Evolutionary conservation across 1,140 invertebrate genomes (phyloP).

Genomic region (Lucilia cuprina): DNA sequence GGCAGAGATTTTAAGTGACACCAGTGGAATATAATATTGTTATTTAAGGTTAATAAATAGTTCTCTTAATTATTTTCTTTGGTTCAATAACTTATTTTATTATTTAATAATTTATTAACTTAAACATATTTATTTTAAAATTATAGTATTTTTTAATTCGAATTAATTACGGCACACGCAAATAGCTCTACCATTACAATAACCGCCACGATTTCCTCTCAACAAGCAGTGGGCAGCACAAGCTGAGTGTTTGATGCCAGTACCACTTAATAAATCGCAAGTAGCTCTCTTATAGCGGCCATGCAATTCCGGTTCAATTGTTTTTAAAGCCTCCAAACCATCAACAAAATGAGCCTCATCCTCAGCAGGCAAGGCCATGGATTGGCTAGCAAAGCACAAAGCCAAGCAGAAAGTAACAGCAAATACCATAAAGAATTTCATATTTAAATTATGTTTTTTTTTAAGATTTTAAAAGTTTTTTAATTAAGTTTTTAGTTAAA

Average conservation of each 20-base stretch:
- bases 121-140: too few species aligned
- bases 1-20: neutral
- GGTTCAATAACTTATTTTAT: too few species aligned
- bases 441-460: neutral
- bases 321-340: neutral
- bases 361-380: neutral
- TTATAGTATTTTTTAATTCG: too few species aligned
- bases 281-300: constrained; percentile 54
- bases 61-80: too few species aligned
- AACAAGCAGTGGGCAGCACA: constrained; percentile 52
- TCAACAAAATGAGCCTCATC: neutral
- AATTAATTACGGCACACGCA: constrained; percentile 48
- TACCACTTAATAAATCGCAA: constrained; percentile 50
- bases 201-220: constrained; percentile 47
- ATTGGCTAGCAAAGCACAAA: neutral
- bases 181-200: constrained; percentile 48
- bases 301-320: constrained; percentile 18
- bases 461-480: too few species aligned
- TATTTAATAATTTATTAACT: too few species aligned
- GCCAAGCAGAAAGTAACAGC: neutral
- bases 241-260: constrained; percentile 46
- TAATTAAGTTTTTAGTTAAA: too few species aligned
- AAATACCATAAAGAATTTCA: neutral
- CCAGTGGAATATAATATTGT: neutral
- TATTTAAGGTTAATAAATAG: neutral